Evolutionary conservation across 2,113 vertebrate species (phyloP), one percentile per base, ranked within the genome.

Genomic region (Heloderma charlesbogerti): DNA sequence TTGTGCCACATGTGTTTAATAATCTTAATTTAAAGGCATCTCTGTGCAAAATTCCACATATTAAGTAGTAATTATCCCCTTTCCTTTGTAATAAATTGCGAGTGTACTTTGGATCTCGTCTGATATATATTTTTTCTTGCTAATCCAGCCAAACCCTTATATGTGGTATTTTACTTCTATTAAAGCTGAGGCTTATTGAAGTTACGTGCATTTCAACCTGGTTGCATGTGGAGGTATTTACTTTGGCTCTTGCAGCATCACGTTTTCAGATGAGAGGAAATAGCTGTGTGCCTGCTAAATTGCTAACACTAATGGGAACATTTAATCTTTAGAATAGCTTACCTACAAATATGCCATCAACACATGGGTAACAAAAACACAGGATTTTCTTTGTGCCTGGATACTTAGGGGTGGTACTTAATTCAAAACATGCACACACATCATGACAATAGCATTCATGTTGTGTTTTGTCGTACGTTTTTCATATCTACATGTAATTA

Each of bases 311-410:
- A 94, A 97, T 93, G 91, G 95, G 94, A 94, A 92, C 92, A 93
- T 93, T 96, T 96, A 95, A 94, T 96, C 96, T 97, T 94, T 78
- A 89, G 86, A 94, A 80, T 96, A 94, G 93, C 93, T 94, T 91
- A 93, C 94, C 94, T 89, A 90, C 90, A 96, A 97, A 94, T 94
- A 94, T 92, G 93, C 94, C 91, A 93, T 94, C 93, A 96, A 95
- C 93, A 95, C 0, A 0, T 3, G 25, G 91, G 92, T 94, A 96
- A 96, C 92, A 89, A 92, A 86, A 96, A 94, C 93, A 95, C 91
- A 90, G 9, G 16, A 71, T 85, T 86, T 91, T 87, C 91, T 95
- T 95, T 94, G 93, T 95, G 81, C 81, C 87, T 93, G 84, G 91
- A 91, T 90, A 94, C 88, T 92, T 87, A 87, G 40, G 60, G 84